Evolutionary conservation across 2,113 vertebrate genomes (phyloP).

Genomic region (Verasper variegatus): DNA sequence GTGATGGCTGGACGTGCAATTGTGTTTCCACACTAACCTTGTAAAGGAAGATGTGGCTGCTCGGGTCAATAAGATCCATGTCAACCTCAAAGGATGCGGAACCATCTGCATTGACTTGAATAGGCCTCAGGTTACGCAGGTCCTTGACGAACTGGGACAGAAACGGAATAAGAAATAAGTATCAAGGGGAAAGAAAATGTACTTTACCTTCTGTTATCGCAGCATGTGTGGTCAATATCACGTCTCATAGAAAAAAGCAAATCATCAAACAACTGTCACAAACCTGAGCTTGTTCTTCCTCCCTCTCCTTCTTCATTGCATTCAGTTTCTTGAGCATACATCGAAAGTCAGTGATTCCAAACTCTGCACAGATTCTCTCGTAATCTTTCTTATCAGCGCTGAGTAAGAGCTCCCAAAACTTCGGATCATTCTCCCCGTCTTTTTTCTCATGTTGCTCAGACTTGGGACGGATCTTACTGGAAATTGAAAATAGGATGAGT

Average conservation of each 20-base stretch:
- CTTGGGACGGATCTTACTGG: constrained; percentile 66
- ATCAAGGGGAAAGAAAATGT: neutral
- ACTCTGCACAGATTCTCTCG: constrained; percentile 87
- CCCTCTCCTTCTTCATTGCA: constrained; percentile 82
- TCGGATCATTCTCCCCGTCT: constrained; percentile 77
- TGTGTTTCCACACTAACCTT: constrained; percentile 82
- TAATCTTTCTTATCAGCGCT: constrained; percentile 88
- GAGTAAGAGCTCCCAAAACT: constrained; percentile 87
- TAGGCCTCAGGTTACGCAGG: constrained; percentile 80
- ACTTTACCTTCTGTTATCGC: neutral
- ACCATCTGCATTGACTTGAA: constrained; percentile 78
- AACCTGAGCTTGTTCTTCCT: constrained; percentile 82
- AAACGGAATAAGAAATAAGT: constrained; percentile 6
- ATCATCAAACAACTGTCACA: neutral
- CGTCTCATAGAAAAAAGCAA: neutral
- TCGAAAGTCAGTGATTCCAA: constrained; percentile 87
- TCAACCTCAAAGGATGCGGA: constrained; percentile 85
- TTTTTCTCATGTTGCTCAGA: constrained; percentile 56
- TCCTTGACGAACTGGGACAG: constrained; percentile 81
- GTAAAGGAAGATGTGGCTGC: constrained; percentile 85
- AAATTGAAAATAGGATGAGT: neutral
- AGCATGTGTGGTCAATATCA: neutral
- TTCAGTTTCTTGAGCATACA: constrained; percentile 89
- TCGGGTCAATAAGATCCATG: constrained; percentile 84
- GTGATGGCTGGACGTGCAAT: neutral